A percentile compares a stretch with the other conserved stretches of the same genome.
phyloP scores from a whole-genome alignment of 2,113 vertebrate genomes.

The Lycaon pictus region DNA sequence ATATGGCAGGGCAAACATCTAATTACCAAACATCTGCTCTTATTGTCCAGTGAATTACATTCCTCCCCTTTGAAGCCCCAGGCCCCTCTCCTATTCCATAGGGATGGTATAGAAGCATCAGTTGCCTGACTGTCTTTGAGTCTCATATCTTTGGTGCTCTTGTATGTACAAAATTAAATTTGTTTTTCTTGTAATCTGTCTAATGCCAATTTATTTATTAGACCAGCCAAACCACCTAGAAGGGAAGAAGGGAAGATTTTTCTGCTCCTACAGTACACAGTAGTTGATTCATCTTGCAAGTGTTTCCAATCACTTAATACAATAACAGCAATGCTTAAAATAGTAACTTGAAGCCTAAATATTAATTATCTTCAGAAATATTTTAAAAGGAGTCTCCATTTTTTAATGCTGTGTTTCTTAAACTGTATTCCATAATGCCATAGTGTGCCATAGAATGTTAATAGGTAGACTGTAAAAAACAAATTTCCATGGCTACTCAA shows the following conservation, averaged over 20 bases:
- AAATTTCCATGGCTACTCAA: background rate
- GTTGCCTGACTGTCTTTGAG: background rate
- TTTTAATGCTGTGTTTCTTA: background rate
- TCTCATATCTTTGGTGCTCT: background rate
- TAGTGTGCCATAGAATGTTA: constrained; percentile 24
- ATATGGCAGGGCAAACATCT: background rate
- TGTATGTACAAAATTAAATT: background rate
- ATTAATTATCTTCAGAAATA: constrained; percentile 34
- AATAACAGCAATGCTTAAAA: background rate
- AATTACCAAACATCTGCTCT: background rate
- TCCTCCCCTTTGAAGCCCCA: background rate
- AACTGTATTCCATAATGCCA: background rate
- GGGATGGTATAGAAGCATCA: background rate
- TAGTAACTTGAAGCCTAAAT: background rate
- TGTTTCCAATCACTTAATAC: background rate
- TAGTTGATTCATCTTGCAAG: background rate
- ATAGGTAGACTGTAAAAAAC: background rate
- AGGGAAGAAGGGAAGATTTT: background rate
- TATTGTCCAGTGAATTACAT: background rate
- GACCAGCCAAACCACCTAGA: background rate
- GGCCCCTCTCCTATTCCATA: background rate
- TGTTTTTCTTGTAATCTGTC: background rate
- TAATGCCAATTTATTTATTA: background rate
- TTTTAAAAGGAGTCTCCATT: background rate
- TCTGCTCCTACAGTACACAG: background rate